phyloP scores from a whole-genome alignment of 2,113 vertebrate genomes.

The Chionis minor region DNA sequence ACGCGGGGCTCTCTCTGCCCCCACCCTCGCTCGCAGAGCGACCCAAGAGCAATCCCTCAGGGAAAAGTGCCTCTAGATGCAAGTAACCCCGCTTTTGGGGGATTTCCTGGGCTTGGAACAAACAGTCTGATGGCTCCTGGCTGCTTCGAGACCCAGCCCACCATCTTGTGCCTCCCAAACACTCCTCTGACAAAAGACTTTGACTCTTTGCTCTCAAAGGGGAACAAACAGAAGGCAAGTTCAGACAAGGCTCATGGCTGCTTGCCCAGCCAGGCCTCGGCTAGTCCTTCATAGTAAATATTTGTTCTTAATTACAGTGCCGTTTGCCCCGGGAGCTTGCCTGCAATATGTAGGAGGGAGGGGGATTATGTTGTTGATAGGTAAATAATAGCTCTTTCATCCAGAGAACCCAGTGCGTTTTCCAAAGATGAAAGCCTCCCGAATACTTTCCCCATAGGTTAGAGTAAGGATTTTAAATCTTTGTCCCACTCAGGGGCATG shows the following conservation, averaged over 20 bases:
- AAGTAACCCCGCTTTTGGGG: not conserved
- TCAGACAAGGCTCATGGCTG: constrained; percentile 62
- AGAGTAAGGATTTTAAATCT: constrained; percentile 16
- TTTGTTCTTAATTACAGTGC: constrained; percentile 64
- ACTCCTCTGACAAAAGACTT: constrained; percentile 52
- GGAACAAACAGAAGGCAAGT: constrained; percentile 63
- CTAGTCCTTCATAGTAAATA: constrained; percentile 69
- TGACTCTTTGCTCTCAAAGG: constrained; percentile 51
- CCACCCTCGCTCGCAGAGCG: not conserved
- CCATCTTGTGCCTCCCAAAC: constrained; percentile 30
- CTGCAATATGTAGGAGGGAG: constrained; percentile 53
- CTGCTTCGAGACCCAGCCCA: not conserved
- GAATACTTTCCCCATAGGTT: constrained; percentile 18
- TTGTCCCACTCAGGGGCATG: not conserved
- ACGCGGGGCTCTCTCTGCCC: not conserved
- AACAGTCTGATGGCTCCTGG: not conserved
- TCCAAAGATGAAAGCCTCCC: constrained; percentile 52
- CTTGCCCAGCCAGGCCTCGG: constrained; percentile 60
- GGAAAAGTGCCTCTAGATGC: not conserved
- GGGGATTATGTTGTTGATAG: constrained; percentile 63
- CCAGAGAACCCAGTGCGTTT: constrained; percentile 23
- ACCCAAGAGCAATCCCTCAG: not conserved
- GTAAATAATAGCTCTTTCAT: constrained; percentile 68
- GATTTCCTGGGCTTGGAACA: constrained; percentile 37
- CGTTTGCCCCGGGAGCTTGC: constrained; percentile 52